phyloP scores from a whole-genome alignment of 2,797 vertebrate species.

The Hypotaenidia okinawae region DNA sequence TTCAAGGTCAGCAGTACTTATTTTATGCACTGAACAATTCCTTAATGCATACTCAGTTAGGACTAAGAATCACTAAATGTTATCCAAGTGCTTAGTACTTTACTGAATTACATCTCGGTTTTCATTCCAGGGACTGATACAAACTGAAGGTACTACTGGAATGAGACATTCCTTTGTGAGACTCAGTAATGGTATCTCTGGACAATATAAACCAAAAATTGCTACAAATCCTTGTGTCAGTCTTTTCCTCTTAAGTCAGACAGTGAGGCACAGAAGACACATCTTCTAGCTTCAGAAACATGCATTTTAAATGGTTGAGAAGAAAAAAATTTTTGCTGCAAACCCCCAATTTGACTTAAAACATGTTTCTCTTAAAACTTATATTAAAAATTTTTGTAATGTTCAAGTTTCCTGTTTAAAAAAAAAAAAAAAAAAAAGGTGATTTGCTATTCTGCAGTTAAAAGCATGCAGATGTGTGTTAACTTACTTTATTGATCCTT shows the following conservation, averaged over 20 bases:
- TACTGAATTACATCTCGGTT: background rate
- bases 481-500: background rate
- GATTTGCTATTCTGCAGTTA: background rate
- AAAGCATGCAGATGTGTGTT: background rate
- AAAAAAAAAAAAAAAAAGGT: background rate
- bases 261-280: background rate
- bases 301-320: background rate
- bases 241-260: background rate
- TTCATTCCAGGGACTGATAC: background rate
- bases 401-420: background rate
- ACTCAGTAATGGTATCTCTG: background rate
- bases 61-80: background rate
- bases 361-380: background rate
- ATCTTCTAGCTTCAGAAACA: background rate
- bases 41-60: background rate
- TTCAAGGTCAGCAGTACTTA: background rate
- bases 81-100: background rate
- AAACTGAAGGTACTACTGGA: background rate
- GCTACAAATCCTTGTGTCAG: background rate
- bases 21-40: background rate
- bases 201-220: background rate
- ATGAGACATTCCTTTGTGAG: background rate
- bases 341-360: background rate
- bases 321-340: background rate
- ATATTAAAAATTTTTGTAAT: background rate